A percentile compares a stretch with the other conserved stretches of the same genome.
phyloP scores from a whole-genome alignment of 2,113 vertebrate species.

The Oreamnos americanus region DNA sequence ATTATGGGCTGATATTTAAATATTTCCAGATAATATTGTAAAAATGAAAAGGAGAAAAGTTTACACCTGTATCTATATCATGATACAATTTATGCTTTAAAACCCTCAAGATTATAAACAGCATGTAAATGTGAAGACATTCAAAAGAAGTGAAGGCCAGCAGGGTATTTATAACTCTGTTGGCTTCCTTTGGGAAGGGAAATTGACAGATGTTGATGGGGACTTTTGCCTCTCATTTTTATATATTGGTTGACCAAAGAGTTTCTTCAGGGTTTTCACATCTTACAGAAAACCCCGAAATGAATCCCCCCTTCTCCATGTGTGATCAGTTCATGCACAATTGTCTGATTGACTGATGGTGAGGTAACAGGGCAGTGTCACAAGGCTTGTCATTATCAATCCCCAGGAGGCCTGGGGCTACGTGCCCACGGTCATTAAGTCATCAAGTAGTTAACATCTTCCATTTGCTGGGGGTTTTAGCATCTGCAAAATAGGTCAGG shows the following conservation, averaged over 20 bases:
- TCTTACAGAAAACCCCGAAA: not conserved
- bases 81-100: not conserved
- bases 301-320: not conserved
- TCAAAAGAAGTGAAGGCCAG: not conserved
- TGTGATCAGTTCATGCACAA: not conserved
- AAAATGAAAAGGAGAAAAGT: not conserved
- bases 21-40: not conserved
- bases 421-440: not conserved
- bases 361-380: not conserved
- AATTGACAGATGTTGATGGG: not conserved
- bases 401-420: not conserved
- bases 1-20: not conserved
- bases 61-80: not conserved
- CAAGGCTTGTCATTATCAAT: not conserved
- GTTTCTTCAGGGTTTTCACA: not conserved
- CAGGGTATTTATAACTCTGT: not conserved
- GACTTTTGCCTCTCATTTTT: not conserved
- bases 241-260: not conserved
- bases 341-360: not conserved
- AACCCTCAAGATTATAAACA: not conserved
- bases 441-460: not conserved
- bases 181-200: not conserved
- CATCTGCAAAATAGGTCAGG: not conserved
- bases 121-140: not conserved
- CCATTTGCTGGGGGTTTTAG: not conserved